Percentiles rank a stretch among this genome's conserved stretches.
These are phyloP conservation scores for Phodopus roborovskii DNA, from an alignment of 2,113 vertebrate species.

Conservation along the genomic window DNA sequence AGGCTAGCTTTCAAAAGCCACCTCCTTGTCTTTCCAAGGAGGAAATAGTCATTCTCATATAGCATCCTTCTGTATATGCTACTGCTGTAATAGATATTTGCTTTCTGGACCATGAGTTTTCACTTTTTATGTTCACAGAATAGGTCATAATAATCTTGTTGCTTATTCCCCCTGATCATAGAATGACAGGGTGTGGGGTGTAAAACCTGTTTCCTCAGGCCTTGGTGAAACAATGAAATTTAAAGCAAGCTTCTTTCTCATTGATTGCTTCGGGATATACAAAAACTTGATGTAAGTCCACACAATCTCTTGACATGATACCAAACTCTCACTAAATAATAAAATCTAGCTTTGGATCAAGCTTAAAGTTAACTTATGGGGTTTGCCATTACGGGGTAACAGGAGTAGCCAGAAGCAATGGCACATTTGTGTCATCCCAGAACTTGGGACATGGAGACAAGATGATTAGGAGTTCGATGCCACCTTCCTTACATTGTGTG, in stretches of 20 bases:
- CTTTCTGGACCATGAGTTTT: background rate
- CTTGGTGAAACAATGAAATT: slow-evolving; percentile 22
- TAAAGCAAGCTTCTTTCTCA: background rate
- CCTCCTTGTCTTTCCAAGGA: background rate
- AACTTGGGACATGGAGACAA: background rate
- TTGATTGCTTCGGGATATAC: background rate
- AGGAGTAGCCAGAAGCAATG: background rate
- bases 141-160: background rate
- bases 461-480: background rate
- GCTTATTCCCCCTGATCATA: background rate
- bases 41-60: background rate
- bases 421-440: background rate
- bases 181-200: background rate
- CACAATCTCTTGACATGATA: background rate
- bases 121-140: background rate
- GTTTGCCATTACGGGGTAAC: background rate
- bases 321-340: background rate
- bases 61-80: background rate
- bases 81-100: background rate
- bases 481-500: background rate
- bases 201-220: slow-evolving; percentile 19
- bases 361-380: background rate
- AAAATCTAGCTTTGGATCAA: background rate
- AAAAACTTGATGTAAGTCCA: background rate
- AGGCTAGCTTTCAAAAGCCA: background rate